These are phyloP conservation scores for Protobothrops flavoviridis DNA, from an alignment of 2,113 vertebrate genomes.

Conservation along the genomic window DNA sequence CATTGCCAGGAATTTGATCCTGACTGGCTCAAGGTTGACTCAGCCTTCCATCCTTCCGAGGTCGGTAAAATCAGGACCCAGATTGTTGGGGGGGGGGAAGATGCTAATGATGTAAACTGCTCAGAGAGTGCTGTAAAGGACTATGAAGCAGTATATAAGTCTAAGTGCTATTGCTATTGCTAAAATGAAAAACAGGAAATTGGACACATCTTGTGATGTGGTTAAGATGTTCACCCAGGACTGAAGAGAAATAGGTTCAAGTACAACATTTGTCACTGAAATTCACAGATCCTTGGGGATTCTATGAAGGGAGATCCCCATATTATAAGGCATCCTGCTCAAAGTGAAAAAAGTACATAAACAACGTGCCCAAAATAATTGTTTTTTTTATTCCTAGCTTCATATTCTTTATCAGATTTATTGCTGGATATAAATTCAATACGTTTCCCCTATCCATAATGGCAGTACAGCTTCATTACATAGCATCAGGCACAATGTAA, in stretches of 20 bases:
- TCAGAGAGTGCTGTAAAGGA: not conserved
- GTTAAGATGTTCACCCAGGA: not conserved
- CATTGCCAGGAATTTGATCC: not conserved
- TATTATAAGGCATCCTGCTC: not conserved
- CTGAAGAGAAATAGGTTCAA: not conserved
- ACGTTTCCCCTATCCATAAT: not conserved
- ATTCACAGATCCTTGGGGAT: not conserved
- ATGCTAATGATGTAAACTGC: not conserved
- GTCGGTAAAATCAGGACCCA: not conserved
- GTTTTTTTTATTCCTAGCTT: not conserved
- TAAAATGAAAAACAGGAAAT: not conserved
- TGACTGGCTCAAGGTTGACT: not conserved
- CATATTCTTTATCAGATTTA: not conserved
- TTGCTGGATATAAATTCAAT: not conserved
- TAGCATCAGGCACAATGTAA: not conserved
- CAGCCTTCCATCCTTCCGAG: not conserved
- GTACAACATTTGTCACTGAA: not conserved
- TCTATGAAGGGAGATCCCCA: not conserved
- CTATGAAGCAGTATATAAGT: not conserved
- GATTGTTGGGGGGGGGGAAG: not conserved
- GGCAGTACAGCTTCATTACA: not conserved
- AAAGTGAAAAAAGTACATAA: slow-evolving; percentile 3
- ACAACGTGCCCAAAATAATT: not conserved
- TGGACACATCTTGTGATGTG: not conserved
- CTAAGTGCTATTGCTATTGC: not conserved